Percentiles rank a stretch among this genome's conserved stretches.
These are phyloP conservation scores for Tenthredo livida DNA, from an alignment of 2,888 invertebrate species.

Conservation along the genomic window DNA sequence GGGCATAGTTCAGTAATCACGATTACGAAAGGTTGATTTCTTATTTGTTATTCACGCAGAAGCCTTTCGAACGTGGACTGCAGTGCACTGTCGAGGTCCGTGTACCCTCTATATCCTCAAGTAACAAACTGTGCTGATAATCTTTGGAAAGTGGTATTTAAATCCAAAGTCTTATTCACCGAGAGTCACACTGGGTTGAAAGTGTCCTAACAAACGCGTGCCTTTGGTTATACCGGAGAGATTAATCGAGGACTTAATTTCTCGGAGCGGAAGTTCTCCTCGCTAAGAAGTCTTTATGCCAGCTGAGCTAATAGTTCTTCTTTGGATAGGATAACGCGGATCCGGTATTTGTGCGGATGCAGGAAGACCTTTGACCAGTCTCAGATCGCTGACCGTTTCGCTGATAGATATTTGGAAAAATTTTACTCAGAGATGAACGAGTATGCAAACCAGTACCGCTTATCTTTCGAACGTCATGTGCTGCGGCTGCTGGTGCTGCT, in stretches of 20 bases:
- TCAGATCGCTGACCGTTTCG: neutral
- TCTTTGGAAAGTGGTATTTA: slow-evolving; percentile 3
- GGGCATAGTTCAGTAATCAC: slow-evolving; percentile 27
- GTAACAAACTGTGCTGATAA: neutral
- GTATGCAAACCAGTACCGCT: slow-evolving; percentile 25
- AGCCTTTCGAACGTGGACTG: slow-evolving; percentile 20
- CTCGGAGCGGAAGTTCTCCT: neutral
- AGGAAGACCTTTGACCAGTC: slow-evolving; percentile 12
- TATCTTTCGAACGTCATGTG: slow-evolving; percentile 12
- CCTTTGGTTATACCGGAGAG: neutral
- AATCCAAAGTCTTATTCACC: slow-evolving; percentile 11
- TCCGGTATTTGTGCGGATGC: neutral
- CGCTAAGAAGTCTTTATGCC: neutral
- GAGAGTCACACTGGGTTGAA: neutral
- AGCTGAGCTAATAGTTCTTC: neutral
- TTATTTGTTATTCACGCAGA: slow-evolving; percentile 25
- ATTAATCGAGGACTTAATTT: neutral
- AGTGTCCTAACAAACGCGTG: neutral
- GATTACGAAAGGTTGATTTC: slow-evolving; percentile 26
- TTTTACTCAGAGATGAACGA: slow-evolving; percentile 1
- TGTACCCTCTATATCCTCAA: neutral
- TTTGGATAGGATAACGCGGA: neutral
- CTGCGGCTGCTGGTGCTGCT: neutral
- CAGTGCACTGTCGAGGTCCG: neutral
- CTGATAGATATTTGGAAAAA: slow-evolving; percentile 25